Conservation (phyloP, 2,113 vertebrate species). For the Lophochroa leadbeateri region DNA sequence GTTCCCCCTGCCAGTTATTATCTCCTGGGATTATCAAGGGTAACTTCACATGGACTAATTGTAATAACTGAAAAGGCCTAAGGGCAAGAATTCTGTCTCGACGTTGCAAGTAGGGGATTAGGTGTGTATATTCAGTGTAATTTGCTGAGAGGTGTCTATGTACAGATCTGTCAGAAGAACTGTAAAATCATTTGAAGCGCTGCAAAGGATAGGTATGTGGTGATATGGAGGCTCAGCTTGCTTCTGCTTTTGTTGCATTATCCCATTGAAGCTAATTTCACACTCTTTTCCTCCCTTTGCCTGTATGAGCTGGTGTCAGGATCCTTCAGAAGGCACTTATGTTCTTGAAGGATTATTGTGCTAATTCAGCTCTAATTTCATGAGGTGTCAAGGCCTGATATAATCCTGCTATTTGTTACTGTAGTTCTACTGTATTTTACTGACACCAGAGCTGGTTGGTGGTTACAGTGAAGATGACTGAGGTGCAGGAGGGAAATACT, state of each 20-base stretch:
- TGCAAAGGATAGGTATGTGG: background rate
- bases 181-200: conserved; percentile 17
- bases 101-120: conserved; percentile 50
- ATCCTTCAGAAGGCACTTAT: conserved; percentile 24
- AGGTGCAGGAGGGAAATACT: background rate
- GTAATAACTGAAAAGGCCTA: conserved; percentile 21
- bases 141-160: conserved; percentile 58
- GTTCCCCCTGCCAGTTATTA: background rate
- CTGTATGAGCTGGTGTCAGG: background rate
- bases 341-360: conserved; percentile 26
- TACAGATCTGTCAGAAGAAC: conserved; percentile 44
- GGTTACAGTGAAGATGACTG: background rate
- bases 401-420: conserved; percentile 34
- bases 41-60: conserved; percentile 57
- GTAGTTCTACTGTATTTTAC: background rate
- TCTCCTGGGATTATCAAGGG: conserved; percentile 52
- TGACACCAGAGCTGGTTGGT: background rate
- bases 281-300: background rate
- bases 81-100: conserved; percentile 58
- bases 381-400: background rate
- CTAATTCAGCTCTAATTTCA: conserved; percentile 40
- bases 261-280: background rate
- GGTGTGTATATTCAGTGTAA: background rate
- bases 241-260: background rate
- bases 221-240: conserved; percentile 18